Evolutionary conservation across 1,140 invertebrate genomes (phyloP).

Genomic region (Atta texana): DNA sequence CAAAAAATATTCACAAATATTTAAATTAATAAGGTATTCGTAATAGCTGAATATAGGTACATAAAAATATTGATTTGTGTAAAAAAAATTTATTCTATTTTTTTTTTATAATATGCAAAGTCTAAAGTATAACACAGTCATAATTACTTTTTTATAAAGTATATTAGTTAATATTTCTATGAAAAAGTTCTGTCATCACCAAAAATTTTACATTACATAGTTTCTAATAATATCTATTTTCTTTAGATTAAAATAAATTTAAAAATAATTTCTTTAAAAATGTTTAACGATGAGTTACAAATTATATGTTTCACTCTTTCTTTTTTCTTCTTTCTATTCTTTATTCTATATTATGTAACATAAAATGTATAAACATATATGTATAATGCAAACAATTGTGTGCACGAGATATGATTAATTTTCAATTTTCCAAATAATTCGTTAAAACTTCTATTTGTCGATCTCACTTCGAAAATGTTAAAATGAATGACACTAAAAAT

Average conservation of each 20-base stretch:
- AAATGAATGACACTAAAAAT: background rate
- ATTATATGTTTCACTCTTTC: background rate
- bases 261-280: background rate
- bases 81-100: background rate
- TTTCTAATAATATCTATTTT: background rate
- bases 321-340: background rate
- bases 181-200: background rate
- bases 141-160: background rate
- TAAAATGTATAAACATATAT: background rate
- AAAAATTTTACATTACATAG: background rate
- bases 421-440: background rate
- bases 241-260: background rate
- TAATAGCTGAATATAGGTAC: background rate
- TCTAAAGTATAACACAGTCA: too few species aligned
- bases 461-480: background rate
- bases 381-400: too few species aligned
- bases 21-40: conserved; percentile 1
- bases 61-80: background rate
- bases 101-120: background rate
- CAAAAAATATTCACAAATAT: conserved; percentile 7
- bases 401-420: background rate
- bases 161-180: background rate
- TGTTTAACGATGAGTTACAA: background rate
- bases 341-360: background rate
- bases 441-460: background rate